Conservation (phyloP, 2,797 vertebrate genomes). For the Diceros bicornis region DNA sequence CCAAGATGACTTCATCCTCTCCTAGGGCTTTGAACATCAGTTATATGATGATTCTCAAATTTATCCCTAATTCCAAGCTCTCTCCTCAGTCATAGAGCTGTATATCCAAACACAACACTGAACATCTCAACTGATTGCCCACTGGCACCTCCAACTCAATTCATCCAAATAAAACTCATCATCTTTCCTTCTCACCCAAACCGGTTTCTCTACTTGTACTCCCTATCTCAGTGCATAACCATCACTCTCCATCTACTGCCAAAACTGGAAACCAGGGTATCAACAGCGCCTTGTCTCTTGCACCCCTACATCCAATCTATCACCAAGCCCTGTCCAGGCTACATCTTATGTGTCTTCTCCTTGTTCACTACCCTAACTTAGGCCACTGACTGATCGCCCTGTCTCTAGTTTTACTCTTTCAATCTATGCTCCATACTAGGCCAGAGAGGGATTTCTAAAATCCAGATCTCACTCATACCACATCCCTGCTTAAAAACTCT, state of each 20-base stretch:
- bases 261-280: background rate
- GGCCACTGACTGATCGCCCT: background rate
- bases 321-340: background rate
- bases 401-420: constrained; percentile 40
- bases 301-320: background rate
- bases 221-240: background rate
- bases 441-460: constrained; percentile 16
- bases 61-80: background rate
- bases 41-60: background rate
- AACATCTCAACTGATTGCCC: background rate
- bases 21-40: background rate
- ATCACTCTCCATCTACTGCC: background rate
- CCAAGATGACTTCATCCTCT: background rate
- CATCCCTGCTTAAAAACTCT: background rate
- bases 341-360: background rate
- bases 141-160: background rate
- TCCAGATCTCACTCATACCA: background rate
- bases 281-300: background rate
- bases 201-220: background rate
- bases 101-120: background rate
- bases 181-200: background rate
- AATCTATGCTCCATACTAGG: background rate
- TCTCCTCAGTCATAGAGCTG: background rate
- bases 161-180: constrained; percentile 8
- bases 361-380: background rate